Evolutionary conservation across 2,888 invertebrate species (phyloP), one percentile per base, ranked within the genome.

Genomic region (Tenthredo distinguenda): DNA sequence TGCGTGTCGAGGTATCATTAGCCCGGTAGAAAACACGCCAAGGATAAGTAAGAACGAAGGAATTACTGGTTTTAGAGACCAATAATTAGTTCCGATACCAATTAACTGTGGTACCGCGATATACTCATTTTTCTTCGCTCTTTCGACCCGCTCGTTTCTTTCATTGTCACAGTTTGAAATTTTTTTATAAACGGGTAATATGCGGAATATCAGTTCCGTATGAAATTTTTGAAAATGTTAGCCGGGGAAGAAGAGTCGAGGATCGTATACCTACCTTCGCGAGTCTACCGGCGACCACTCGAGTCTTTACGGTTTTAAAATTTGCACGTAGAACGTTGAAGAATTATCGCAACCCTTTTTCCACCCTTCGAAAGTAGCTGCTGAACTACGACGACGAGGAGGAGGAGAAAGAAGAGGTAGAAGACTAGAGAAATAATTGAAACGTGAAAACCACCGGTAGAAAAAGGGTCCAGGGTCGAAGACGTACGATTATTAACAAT

Each of bases 51-150:
- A 37, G 81, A 81, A 81, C 81, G 62, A 62, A 81, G 58, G 81
- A 62, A 81, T 81, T 62, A 62, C 81, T 81, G 81, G 81, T 62
- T 62, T 81, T 81, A 81, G 81, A 81, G 58, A 40, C 81, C 40
- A 62, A 50, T 62, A 81, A 81, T 81, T 81, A 81, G 81, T 62
- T 81, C 81, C 81, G 81, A 81, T 81, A 81, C 81, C 81, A 58
- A 81, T 81, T 81, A 81, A 58, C 62, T 43, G 10, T 26, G 26
- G 18, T 21, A 37, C 62, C 6, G 15, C 34, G 5, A 31, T 34
- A 68, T 43, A 74, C 26, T 12, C 74, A 72, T 37, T 71, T 71
- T 21, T 26, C 9, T 62, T 62, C 26, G 2, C 10, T 74, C 43
- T 21, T 72, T 72, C 6, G 26, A 31, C 15, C 0, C 4, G 4